phyloP scores from a whole-genome alignment of 2,113 vertebrate species.

The Puffinus mauretanicus region DNA sequence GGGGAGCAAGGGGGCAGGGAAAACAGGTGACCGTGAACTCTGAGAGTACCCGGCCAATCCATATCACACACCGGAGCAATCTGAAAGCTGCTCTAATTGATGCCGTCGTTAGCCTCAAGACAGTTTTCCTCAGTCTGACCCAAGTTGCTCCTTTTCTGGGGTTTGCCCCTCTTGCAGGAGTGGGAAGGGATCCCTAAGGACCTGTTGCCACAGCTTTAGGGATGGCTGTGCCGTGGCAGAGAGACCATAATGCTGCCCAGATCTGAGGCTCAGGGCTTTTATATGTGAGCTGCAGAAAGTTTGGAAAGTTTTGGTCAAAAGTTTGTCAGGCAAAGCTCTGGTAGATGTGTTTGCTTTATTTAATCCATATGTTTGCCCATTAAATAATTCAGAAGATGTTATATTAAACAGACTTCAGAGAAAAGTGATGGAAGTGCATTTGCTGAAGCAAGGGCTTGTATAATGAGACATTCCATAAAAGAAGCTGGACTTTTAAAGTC shows the following conservation, averaged over 20 bases:
- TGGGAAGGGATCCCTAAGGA: background rate
- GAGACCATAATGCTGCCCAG: background rate
- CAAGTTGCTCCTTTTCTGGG: background rate
- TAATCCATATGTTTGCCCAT: slow-evolving; percentile 57
- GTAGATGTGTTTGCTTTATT: slow-evolving; percentile 51
- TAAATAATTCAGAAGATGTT: slow-evolving; percentile 63
- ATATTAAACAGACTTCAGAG: slow-evolving; percentile 60
- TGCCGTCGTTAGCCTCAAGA: background rate
- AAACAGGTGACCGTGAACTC: background rate
- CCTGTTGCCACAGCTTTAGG: too few species aligned
- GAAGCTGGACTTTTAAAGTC: slow-evolving; percentile 60
- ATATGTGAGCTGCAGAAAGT: background rate
- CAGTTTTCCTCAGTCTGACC: background rate
- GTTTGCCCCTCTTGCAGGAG: background rate
- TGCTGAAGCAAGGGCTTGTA: slow-evolving; percentile 44
- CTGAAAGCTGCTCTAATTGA: background rate
- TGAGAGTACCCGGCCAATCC: background rate
- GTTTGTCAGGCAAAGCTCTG: background rate
- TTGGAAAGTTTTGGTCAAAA: background rate
- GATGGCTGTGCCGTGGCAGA: background rate
- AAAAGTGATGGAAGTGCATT: slow-evolving; percentile 51
- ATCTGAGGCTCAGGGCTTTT: background rate
- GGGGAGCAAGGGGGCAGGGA: background rate
- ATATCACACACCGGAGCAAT: background rate
- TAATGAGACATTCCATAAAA: slow-evolving; percentile 52